A percentile compares a stretch with the other conserved stretches of the same genome.
These are phyloP conservation scores for Onthophagus taurus DNA, from an alignment of 1,140 invertebrate genomes.

Conservation along the genomic window DNA sequence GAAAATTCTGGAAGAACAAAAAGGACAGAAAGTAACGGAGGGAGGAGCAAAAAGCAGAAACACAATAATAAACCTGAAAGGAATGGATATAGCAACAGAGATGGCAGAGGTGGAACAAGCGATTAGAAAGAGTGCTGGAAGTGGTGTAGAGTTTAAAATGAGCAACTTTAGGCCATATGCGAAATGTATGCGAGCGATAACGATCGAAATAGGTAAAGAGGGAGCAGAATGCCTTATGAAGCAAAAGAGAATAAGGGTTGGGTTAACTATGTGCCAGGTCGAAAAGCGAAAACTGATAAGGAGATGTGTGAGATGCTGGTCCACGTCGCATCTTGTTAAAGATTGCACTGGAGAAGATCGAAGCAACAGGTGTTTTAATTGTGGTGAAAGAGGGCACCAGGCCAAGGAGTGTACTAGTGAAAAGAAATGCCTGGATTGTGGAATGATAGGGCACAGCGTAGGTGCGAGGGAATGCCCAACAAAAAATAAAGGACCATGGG, in stretches of 20 bases:
- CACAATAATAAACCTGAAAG: conserved; percentile 6
- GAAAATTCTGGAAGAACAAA: neutral
- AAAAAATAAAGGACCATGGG: neutral
- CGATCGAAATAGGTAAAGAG: neutral
- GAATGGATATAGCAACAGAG: conserved; percentile 2
- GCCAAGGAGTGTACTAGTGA: conserved; percentile 8
- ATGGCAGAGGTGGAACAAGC: conserved; percentile 6
- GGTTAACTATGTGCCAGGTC: conserved; percentile 9
- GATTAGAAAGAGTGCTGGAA: neutral
- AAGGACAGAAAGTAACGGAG: neutral
- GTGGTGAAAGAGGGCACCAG: conserved; percentile 9
- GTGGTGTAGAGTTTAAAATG: neutral
- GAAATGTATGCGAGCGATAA: conserved; percentile 6
- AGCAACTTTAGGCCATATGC: conserved; percentile 7
- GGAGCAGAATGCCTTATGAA: neutral
- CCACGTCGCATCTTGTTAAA: no score
- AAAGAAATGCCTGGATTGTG: conserved; percentile 6
- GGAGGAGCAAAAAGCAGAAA: neutral
- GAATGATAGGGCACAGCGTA: conserved; percentile 5
- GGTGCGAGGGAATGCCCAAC: neutral
- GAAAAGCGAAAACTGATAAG: conserved; percentile 5
- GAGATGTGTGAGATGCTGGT: conserved; percentile 15
- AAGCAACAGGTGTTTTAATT: no score
- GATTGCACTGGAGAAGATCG: no score
- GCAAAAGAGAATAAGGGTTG: conserved; percentile 9